A percentile compares a stretch with the other conserved stretches of the same genome.
Evolutionary conservation across 2,113 vertebrate species (phyloP).

Genomic region (Eidolon helvum): DNA sequence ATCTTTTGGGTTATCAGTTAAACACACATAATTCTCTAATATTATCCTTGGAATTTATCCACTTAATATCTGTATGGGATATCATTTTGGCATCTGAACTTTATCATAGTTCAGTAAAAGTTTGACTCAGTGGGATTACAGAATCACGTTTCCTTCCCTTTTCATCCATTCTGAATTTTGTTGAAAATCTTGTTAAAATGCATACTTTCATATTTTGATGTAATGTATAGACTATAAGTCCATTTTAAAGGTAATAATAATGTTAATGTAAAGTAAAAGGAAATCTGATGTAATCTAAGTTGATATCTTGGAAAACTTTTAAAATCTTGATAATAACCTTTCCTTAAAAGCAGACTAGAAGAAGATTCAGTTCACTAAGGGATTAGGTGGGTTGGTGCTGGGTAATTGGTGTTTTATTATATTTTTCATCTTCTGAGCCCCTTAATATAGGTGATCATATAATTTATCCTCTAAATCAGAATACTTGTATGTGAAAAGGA

Average conservation of each 20-base stretch:
- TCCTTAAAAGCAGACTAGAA: background rate
- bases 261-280: background rate
- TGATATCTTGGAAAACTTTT: constrained; percentile 13
- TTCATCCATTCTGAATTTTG: background rate
- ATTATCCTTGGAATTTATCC: background rate
- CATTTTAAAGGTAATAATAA: background rate
- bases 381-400: background rate
- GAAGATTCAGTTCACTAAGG: background rate
- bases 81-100: background rate
- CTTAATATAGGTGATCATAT: background rate
- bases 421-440: background rate
- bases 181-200: background rate
- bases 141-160: background rate
- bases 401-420: background rate
- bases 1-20: background rate
- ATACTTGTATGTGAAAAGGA: background rate
- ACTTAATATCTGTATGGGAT: background rate
- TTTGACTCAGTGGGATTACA: background rate
- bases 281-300: background rate
- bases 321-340: background rate
- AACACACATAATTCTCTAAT: background rate
- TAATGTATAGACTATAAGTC: background rate
- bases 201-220: background rate
- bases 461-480: background rate
- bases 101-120: background rate